phyloP scores from a whole-genome alignment of 1,140 invertebrate species.

The Oncopodura yosiiana region DNA sequence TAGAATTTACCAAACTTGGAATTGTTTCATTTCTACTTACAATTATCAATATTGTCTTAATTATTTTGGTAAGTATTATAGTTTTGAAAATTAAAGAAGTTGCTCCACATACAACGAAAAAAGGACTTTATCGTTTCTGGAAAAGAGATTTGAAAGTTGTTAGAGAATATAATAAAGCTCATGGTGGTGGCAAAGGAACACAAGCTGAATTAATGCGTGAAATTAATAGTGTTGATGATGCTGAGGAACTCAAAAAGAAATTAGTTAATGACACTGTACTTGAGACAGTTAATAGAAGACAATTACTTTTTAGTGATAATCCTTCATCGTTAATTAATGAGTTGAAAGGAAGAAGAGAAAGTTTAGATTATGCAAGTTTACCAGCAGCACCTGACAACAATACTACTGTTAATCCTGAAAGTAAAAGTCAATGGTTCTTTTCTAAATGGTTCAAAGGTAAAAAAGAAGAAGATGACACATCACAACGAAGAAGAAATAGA shows the following conservation, averaged over 20 bases:
- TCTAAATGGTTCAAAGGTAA: too few species aligned
- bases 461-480: too few species aligned
- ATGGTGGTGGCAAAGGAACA: neutral
- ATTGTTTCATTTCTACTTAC: constrained; percentile 68
- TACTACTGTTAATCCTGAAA: too few species aligned
- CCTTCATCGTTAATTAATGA: too few species aligned
- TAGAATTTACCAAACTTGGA: constrained; percentile 66
- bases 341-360: neutral
- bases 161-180: constrained; percentile 48
- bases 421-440: too few species aligned
- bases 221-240: neutral
- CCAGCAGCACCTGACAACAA: too few species aligned
- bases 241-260: too few species aligned
- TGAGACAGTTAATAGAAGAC: too few species aligned
- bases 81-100: constrained; percentile 67
- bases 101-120: constrained; percentile 64
- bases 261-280: too few species aligned
- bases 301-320: neutral
- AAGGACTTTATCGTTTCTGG: constrained; percentile 66
- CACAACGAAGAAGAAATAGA: too few species aligned
- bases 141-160: constrained; percentile 63
- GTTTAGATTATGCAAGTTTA: neutral
- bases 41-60: constrained; percentile 71
- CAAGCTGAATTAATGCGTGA: neutral
- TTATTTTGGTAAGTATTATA: constrained; percentile 64